phyloP scores from a whole-genome alignment of 2,113 vertebrate genomes.

The Chloropsis hardwickii region DNA sequence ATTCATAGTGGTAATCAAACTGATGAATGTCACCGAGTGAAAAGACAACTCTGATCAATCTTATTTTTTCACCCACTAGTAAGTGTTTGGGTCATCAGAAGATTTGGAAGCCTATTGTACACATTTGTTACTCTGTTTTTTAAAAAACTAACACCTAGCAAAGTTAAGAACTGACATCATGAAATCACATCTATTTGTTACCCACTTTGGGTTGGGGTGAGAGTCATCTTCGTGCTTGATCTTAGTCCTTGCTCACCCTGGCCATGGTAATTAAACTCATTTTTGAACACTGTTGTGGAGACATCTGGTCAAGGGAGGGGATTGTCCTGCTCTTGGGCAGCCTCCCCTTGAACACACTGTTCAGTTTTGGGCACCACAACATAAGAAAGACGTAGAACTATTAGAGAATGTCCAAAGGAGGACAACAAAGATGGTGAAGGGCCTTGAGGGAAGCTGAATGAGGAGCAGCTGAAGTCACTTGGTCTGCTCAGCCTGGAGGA shows the following conservation, averaged over 20 bases:
- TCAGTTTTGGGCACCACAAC: background rate
- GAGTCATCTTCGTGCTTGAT: background rate
- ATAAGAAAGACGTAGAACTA: background rate
- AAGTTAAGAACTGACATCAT: background rate
- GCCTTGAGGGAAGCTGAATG: background rate
- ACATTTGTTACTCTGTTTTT: background rate
- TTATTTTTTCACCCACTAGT: background rate
- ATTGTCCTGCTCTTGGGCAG: background rate
- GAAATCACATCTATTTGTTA: background rate
- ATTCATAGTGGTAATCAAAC: background rate
- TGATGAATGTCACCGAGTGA: background rate
- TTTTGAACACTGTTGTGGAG: background rate
- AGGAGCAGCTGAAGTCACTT: background rate
- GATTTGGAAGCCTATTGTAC: background rate
- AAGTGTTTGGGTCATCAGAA: background rate
- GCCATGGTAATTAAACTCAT: background rate
- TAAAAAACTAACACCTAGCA: background rate
- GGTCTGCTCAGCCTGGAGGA: background rate
- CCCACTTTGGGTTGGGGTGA: background rate
- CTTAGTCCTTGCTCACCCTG: background rate
- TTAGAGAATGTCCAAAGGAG: background rate
- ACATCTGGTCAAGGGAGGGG: background rate
- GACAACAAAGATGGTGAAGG: background rate
- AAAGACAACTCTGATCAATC: background rate
- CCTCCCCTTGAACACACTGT: background rate